A percentile compares a stretch with the other conserved stretches of the same genome.
These are phyloP conservation scores for Sebastes iracundus DNA, from an alignment of 2,797 vertebrate genomes.

Conservation along the genomic window DNA sequence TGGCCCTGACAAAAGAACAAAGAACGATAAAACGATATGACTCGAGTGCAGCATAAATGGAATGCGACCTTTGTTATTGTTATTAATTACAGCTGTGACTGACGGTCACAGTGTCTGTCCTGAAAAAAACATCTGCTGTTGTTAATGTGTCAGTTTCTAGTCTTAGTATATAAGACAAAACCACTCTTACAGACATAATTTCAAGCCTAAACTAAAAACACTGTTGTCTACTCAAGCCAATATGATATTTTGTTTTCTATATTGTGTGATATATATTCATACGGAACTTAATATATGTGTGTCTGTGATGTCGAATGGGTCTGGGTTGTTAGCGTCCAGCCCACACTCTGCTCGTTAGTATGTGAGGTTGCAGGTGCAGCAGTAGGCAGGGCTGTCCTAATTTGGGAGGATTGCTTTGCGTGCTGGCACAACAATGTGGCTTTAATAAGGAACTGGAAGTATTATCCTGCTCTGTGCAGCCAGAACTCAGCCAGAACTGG, in stretches of 20 bases:
- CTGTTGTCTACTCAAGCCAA: neutral
- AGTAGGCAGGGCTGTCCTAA: constrained; percentile 12
- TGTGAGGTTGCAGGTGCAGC: constrained; percentile 29
- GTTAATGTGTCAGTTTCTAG: neutral
- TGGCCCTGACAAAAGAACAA: too few species aligned
- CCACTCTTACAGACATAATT: neutral
- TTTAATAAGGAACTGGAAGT: constrained; percentile 42
- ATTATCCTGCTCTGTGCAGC: constrained; percentile 35
- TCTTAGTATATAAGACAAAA: neutral
- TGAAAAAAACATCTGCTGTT: neutral
- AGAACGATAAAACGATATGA: neutral
- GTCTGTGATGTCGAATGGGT: neutral
- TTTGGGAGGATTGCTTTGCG: constrained; percentile 15
- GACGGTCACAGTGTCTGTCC: neutral
- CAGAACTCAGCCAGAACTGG: constrained; percentile 48
- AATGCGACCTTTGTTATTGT: neutral
- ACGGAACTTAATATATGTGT: neutral
- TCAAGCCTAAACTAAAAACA: neutral
- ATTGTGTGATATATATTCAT: neutral
- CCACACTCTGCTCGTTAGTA: constrained; percentile 20
- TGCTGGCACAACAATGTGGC: constrained; percentile 26
- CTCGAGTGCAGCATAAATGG: neutral
- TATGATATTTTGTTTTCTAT: neutral
- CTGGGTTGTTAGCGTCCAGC: neutral
- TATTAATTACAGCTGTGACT: neutral